Conservation (phyloP, 2,113 vertebrate species). For the Sigmodon hispidus region DNA sequence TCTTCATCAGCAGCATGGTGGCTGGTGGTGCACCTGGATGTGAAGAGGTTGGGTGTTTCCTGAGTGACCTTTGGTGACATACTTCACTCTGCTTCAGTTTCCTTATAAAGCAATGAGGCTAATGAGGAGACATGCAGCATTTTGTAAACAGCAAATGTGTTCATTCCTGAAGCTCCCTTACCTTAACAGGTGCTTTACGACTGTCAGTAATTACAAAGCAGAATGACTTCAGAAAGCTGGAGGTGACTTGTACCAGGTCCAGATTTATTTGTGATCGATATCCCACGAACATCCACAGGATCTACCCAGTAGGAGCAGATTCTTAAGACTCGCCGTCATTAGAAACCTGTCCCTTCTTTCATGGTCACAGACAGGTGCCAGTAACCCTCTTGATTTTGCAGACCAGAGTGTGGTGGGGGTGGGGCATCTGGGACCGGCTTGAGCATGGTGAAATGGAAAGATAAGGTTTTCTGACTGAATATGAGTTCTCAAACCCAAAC, state of each 20-base stretch:
- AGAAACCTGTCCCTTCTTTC: not conserved
- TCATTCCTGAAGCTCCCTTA: not conserved
- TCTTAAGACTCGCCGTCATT: not conserved
- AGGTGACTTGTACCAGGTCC: not conserved
- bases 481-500: not conserved
- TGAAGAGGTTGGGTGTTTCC: not conserved
- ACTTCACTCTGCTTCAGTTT: not conserved
- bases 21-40: too few species aligned
- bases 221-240: not conserved
- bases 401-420: too few species aligned
- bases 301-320: not conserved
- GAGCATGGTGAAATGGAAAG: too few species aligned
- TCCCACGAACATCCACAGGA: not conserved
- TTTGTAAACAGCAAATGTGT: not conserved
- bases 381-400: not conserved
- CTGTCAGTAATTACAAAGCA: not conserved
- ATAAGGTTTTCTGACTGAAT: not conserved
- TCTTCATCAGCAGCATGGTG: not conserved
- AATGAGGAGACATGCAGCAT: not conserved
- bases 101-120: not conserved
- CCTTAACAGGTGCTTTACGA: not conserved
- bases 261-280: not conserved
- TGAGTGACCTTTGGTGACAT: not conserved
- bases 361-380: rapidly evolving
- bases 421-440: not conserved